A percentile compares a stretch with the other conserved stretches of the same genome.
Conservation (phyloP, 2,113 vertebrate species). For the Rhabdornis inornatus region DNA sequence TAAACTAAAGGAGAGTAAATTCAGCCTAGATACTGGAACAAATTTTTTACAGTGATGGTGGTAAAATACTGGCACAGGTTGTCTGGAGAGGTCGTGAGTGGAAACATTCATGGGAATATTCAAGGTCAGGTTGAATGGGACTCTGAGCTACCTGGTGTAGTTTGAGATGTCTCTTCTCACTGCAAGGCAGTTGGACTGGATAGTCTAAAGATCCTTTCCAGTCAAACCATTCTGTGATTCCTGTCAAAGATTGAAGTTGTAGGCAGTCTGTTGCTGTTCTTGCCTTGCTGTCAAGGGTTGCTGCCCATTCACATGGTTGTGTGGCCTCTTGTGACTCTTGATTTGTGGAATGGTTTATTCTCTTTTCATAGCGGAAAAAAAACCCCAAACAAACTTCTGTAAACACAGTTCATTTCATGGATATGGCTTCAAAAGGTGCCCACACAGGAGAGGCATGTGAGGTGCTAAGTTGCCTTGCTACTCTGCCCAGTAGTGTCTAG, state of each 20-base stretch:
- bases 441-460: accelerated
- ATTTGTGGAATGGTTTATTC: neutral
- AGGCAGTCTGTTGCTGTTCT: neutral
- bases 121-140: neutral
- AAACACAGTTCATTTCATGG: neutral
- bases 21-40: neutral
- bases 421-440: neutral
- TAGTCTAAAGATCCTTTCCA: neutral
- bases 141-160: neutral
- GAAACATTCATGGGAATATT: neutral
- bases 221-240: neutral
- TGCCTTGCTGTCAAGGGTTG: neutral
- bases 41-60: neutral
- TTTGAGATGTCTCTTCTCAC: neutral
- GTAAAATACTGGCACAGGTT: neutral
- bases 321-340: neutral
- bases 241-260: neutral
- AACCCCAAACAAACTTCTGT: accelerated
- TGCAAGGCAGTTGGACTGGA: neutral
- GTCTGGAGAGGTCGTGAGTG: accelerated
- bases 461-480: neutral
- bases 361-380: neutral
- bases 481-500: neutral
- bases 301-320: neutral
- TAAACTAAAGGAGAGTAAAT: neutral